Evolutionary conservation across 2,797 vertebrate genomes (phyloP).

Genomic region (Petrocephalus sullivani): DNA sequence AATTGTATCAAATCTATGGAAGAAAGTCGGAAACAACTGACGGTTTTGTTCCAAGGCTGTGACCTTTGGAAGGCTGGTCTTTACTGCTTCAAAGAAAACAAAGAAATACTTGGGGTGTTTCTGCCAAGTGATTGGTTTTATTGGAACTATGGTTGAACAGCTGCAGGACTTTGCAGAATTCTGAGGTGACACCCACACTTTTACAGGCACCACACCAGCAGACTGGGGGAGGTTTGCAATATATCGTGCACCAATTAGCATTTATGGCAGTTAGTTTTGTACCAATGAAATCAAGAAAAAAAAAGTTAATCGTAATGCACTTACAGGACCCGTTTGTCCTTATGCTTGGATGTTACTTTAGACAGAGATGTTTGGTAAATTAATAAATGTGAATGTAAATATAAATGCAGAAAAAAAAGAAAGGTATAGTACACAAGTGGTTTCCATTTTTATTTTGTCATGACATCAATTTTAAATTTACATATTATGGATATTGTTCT

Average conservation of each 20-base stretch:
- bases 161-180: conserved; percentile 43
- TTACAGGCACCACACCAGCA: not conserved
- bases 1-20: not conserved
- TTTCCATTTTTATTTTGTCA: conserved; percentile 90
- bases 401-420: not conserved
- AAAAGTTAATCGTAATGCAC: not conserved
- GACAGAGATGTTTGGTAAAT: not conserved
- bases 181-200: not conserved
- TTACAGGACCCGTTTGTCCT: not conserved
- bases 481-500: conserved; percentile 82
- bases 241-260: not conserved
- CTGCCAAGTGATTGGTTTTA: conserved; percentile 47
- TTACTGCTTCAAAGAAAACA: conserved; percentile 1
- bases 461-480: conserved; percentile 96
- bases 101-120: not conserved
- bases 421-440: conserved; percentile 81
- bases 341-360: not conserved
- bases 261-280: not conserved
- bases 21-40: not conserved
- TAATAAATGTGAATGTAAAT: not conserved
- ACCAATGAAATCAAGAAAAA: not conserved
- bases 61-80: conserved; percentile 55
- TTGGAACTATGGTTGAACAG: conserved; percentile 41
- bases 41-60: conserved; percentile 42
- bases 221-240: not conserved